These are phyloP conservation scores for Petrophora chlorosata DNA, from an alignment of 2,888 invertebrate species.

Conservation along the genomic window DNA sequence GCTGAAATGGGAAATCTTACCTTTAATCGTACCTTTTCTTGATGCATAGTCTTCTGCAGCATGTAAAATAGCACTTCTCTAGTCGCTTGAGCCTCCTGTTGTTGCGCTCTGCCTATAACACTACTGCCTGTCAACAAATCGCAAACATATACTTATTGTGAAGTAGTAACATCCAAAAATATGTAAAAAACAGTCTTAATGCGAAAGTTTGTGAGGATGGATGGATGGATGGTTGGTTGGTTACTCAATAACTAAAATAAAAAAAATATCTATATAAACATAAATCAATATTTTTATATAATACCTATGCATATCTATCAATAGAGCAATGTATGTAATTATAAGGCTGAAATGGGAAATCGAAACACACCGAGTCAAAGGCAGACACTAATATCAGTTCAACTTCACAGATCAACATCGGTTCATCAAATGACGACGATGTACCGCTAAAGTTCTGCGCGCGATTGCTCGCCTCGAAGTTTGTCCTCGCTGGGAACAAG, in stretches of 20 bases:
- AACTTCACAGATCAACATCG: conserved; percentile 87
- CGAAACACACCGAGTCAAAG: no score
- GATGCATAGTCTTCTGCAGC: conserved; percentile 79
- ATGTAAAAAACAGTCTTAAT: no score
- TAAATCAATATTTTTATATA: no score
- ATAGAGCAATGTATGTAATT: no score
- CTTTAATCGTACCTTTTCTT: conserved; percentile 71
- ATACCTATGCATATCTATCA: no score
- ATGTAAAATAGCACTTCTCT: conserved; percentile 78
- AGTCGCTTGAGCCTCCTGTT: conserved; percentile 75
- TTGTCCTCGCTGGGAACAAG: conserved; percentile 87
- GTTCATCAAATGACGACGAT: conserved; percentile 85
- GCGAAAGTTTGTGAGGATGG: no score
- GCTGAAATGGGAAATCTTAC: no score
- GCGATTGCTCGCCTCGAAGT: conserved; percentile 88
- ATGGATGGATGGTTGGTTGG: no score
- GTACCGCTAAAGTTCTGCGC: conserved; percentile 88
- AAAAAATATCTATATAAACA: no score
- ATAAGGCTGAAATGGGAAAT: no score
- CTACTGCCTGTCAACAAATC: conserved; percentile 50
- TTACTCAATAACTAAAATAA: no score
- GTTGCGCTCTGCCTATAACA: conserved; percentile 69
- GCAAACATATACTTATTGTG: background rate
- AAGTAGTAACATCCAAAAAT: background rate
- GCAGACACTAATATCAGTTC: no score